Conservation (phyloP, 2,113 vertebrate species). For the Hypocryptadius cinnamomeus region DNA sequence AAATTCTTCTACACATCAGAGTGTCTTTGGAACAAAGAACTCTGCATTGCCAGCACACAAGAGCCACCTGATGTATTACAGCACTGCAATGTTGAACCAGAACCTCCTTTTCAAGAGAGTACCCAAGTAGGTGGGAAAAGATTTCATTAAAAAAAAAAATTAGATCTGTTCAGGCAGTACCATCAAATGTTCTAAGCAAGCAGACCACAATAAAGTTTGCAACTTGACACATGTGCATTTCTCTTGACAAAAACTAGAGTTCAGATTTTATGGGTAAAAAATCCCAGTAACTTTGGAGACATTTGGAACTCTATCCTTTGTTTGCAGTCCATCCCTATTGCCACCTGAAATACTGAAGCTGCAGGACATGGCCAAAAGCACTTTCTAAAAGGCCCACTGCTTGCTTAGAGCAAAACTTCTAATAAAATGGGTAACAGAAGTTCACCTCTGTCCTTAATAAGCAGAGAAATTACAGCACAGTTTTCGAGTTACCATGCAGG, state of each 20-base stretch:
- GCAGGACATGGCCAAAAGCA: neutral
- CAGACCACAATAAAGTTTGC: neutral
- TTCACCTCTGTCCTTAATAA: neutral
- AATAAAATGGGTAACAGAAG: neutral
- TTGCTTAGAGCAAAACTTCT: neutral
- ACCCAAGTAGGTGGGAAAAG: neutral
- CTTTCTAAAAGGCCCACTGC: neutral
- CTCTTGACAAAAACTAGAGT: neutral
- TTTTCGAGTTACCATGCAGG: neutral
- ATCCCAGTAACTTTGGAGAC: neutral
- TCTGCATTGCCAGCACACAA: neutral
- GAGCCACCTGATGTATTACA: neutral
- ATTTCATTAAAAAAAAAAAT: neutral
- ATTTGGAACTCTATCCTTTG: neutral
- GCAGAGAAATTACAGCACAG: neutral
- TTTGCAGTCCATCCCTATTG: neutral
- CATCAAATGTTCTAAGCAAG: neutral
- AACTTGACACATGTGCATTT: neutral
- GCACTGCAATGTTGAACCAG: neutral
- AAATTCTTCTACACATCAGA: neutral
- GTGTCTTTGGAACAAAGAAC: neutral
- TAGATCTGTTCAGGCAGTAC: neutral
- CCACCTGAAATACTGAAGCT: neutral
- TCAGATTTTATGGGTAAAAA: neutral
- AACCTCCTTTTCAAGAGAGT: neutral